Evolutionary conservation across 2,113 vertebrate species (phyloP).

Genomic region (Syngnathus typhle): DNA sequence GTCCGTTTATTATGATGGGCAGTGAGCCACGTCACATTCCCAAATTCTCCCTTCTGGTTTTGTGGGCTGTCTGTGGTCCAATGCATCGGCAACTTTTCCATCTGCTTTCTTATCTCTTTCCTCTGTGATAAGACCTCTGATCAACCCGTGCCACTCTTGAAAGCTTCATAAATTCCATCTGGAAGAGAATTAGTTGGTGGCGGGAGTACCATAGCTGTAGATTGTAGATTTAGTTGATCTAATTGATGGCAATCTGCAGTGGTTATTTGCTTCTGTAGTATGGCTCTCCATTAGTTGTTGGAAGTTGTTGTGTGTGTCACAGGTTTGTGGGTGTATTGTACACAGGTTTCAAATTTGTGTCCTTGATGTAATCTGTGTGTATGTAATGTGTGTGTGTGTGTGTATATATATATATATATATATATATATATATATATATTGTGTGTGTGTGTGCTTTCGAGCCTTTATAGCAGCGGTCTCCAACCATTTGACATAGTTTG

Average conservation of each 20-base stretch:
- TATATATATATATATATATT: too few relatives aligned
- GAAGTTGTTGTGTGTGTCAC: constrained; percentile 27
- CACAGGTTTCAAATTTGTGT: constrained; percentile 20
- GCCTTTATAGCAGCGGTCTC: not conserved
- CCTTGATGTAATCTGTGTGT: too few relatives aligned
- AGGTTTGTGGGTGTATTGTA: constrained; percentile 27
- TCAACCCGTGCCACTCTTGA: not conserved
- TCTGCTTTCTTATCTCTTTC: constrained; percentile 40
- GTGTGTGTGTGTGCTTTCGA: not conserved
- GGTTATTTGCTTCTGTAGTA: constrained; percentile 13
- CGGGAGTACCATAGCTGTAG: constrained; percentile 9
- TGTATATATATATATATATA: too few relatives aligned
- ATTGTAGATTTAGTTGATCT: not conserved
- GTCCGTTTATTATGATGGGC: constrained; percentile 26
- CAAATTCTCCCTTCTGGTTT: constrained; percentile 34
- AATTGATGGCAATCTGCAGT: not conserved
- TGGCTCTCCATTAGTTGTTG: constrained; percentile 21
- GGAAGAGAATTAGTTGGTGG: constrained; percentile 13
- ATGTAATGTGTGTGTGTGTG: too few relatives aligned
- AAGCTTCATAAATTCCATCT: constrained; percentile 7
- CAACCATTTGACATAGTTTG: not conserved
- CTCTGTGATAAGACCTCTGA: constrained; percentile 31
- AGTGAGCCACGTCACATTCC: constrained; percentile 19
- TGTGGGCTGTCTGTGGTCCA: constrained; percentile 53
- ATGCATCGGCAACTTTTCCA: constrained; percentile 53